Evolutionary conservation across 2,113 vertebrate genomes (phyloP), one percentile per base, ranked within the genome.

Genomic region (Chloroceryle aenea): DNA sequence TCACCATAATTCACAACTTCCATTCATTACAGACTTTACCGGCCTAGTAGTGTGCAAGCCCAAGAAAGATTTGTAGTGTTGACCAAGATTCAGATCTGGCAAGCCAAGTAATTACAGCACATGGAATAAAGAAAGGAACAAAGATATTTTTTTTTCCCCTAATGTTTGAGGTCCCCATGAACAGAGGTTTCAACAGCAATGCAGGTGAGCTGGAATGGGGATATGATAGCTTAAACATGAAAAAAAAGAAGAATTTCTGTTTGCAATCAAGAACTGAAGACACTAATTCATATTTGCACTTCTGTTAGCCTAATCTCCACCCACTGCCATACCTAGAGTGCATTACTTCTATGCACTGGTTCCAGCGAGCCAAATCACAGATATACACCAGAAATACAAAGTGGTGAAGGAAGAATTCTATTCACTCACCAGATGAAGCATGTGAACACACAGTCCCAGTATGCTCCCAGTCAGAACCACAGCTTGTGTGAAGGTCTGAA

Each of bases 171-270:
- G 9, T 53, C 14, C 11, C 40, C 9, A 7, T 15, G 23, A 80
- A 30, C 6, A 82, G 29, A 21, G 3, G 22, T 38, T 68, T 73
- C 32, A 50, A 50, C 6, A 42, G 19, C 45, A 74, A 23, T 29
- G 36, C n/a, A 55, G 29, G 53, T 34, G 30, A 90, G 13, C 26
- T 72, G 47, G 36, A 74, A 76, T 18, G 6, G 3, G 26, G 11
- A 52, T 82, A 11, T 0, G 0, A 6, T 38, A 67, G 30, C 4
- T 53, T 73, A 34, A 40, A 21, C 8, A 62, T 1, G 4, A 59
- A 42, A 87, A 59, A 45, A 87, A 89, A 8, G 16, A 89, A 36
- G 9, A 36, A 2, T 61, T 42, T 36, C 22, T 80, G 9, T n/a
- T 40, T 55, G n/a, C 22, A n/a, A 14, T 27, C 0, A 13, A 52